Conservation (phyloP, 1,140 invertebrate species). For the Drosophila micromelanica region DNA sequence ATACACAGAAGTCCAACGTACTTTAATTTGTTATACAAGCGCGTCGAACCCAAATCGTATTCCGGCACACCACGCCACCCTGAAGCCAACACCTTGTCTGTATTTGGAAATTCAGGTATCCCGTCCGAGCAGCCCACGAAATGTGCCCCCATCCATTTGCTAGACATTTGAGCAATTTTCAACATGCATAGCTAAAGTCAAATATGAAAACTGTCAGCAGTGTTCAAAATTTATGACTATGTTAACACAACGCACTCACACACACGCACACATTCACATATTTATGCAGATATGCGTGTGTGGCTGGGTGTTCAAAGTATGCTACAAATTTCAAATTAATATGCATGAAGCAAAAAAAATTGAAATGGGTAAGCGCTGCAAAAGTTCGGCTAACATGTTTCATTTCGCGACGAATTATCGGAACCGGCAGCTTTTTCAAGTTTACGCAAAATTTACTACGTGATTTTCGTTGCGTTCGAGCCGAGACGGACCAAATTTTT, state of each 20-base stretch:
- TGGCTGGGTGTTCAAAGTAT: constrained; percentile 49
- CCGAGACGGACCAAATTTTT: constrained; percentile 40
- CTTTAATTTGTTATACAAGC: constrained; percentile 10
- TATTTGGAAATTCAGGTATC: constrained; percentile 8
- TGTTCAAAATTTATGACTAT: constrained; percentile 68
- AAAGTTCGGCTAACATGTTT: constrained; percentile 56
- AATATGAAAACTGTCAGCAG: constrained; percentile 76
- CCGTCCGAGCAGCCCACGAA: not conserved
- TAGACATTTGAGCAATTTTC: constrained; percentile 51
- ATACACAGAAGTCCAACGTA: constrained; percentile 12
- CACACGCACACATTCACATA: constrained; percentile 16
- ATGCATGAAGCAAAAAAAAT: constrained; percentile 56
- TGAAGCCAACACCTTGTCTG: constrained; percentile 14
- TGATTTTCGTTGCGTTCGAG: constrained; percentile 51
- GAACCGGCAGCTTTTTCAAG: constrained; percentile 54
- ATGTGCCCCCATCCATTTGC: constrained; percentile 15
- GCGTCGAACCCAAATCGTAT: constrained; percentile 8
- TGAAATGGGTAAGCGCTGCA: constrained; percentile 43
- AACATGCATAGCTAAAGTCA: constrained; percentile 74
- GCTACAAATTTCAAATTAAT: constrained; percentile 77
- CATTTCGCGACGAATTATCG: constrained; percentile 67
- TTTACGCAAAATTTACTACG: constrained; percentile 68
- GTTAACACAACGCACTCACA: constrained; percentile 55
- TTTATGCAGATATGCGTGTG: not conserved
- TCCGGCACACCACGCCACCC: not conserved